phyloP scores from a whole-genome alignment of 2,113 vertebrate genomes.

The Thunnus thynnus region DNA sequence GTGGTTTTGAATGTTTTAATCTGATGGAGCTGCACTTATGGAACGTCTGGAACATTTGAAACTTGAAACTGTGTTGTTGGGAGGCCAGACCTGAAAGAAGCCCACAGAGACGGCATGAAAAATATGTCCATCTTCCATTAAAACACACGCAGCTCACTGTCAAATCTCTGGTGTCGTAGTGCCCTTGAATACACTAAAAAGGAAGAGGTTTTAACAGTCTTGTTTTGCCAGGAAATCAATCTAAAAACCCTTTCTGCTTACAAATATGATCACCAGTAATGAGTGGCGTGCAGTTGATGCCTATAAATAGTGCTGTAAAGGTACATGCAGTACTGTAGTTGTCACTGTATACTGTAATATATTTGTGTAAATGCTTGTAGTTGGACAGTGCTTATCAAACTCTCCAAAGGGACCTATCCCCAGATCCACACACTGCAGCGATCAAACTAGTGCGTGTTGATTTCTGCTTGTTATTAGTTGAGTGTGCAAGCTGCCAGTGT shows the following conservation, averaged over 20 bases:
- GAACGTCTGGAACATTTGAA: background rate
- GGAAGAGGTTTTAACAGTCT: background rate
- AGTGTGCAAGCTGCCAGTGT: constrained; percentile 26
- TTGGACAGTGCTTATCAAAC: constrained; percentile 1
- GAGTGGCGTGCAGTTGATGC: background rate
- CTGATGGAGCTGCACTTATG: background rate
- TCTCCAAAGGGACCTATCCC: constrained; percentile 25
- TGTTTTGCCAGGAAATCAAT: background rate
- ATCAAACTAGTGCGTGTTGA: constrained; percentile 17
- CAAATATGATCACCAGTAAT: background rate
- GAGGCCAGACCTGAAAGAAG: background rate
- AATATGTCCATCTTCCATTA: background rate
- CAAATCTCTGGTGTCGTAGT: background rate
- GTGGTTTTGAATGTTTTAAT: background rate
- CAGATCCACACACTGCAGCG: background rate
- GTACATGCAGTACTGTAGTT: background rate
- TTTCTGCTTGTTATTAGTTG: constrained; percentile 33
- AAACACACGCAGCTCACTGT: background rate
- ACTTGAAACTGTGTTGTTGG: background rate
- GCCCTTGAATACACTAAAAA: background rate
- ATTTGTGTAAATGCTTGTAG: constrained; percentile 16
- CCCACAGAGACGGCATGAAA: background rate
- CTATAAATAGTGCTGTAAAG: background rate
- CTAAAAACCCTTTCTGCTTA: background rate
- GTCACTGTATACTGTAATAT: constrained; percentile 20